A percentile compares a stretch with the other conserved stretches of the same genome.
phyloP scores from a whole-genome alignment of 2,888 invertebrate species.

The Rhogogaster chlorosoma region DNA sequence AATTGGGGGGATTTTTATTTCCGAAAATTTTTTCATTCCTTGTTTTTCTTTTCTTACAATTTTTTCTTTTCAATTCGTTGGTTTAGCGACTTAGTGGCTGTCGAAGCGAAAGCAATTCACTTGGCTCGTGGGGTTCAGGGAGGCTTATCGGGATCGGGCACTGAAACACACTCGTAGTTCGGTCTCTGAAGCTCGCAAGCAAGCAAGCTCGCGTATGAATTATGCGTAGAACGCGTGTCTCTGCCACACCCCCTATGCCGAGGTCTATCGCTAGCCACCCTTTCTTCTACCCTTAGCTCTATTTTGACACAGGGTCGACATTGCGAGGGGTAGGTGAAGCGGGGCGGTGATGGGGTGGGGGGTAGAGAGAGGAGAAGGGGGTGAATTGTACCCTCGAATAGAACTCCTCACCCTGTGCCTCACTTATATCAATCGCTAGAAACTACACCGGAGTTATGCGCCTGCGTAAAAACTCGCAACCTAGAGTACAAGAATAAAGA shows the following conservation, averaged over 20 bases:
- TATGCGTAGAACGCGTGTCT: conserved; percentile 72
- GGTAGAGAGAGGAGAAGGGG: neutral
- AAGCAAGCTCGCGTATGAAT: conserved; percentile 64
- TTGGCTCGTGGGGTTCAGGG: neutral
- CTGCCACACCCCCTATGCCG: conserved; percentile 68
- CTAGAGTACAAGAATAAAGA: conserved; percentile 29
- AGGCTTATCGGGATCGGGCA: conserved; percentile 32
- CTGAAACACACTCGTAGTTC: conserved; percentile 24
- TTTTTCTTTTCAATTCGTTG: neutral
- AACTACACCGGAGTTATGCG: neutral
- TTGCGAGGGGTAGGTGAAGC: neutral
- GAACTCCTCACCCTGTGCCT: neutral
- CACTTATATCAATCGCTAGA: neutral
- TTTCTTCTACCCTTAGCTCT: conserved; percentile 35
- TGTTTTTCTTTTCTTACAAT: neutral
- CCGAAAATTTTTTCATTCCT: neutral
- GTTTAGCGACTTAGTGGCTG: neutral
- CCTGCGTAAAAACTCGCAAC: conserved; percentile 26
- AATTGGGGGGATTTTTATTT: neutral
- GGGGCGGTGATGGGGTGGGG: neutral
- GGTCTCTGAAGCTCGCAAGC: neutral
- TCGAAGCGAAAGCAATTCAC: conserved; percentile 46
- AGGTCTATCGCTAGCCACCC: conserved; percentile 42
- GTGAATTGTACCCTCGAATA: conserved; percentile 19
- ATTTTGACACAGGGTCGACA: conserved; percentile 37